These are phyloP conservation scores for Anolis sagrei DNA, from an alignment of 2,113 vertebrate genomes.

Conservation along the genomic window DNA sequence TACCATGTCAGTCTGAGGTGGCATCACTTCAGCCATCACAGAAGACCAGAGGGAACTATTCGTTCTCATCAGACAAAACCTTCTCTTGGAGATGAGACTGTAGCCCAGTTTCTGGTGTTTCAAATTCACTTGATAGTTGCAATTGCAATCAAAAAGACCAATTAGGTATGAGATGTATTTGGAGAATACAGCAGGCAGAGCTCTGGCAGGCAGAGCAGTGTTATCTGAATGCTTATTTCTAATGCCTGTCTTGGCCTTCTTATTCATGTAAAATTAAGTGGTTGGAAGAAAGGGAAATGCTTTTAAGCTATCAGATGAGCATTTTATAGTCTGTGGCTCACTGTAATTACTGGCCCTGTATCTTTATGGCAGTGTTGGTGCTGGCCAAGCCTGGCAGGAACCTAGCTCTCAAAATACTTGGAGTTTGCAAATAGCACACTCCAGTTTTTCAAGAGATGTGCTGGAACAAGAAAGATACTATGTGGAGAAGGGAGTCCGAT, in stretches of 20 bases:
- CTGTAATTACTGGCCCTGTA: neutral
- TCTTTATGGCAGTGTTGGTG: neutral
- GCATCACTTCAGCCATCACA: neutral
- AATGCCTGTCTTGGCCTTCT: neutral
- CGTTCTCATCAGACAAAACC: neutral
- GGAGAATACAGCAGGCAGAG: neutral
- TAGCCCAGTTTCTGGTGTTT: neutral
- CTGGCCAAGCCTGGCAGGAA: neutral
- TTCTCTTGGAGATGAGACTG: neutral
- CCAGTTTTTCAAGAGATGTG: constrained; percentile 2
- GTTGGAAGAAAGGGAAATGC: neutral
- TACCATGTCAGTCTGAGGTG: neutral
- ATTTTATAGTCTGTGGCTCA: neutral
- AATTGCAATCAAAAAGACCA: constrained; percentile 14
- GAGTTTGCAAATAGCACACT: constrained; percentile 7
- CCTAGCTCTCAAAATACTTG: neutral
- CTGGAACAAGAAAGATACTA: neutral
- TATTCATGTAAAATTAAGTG: neutral
- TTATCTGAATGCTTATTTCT: constrained; percentile 5
- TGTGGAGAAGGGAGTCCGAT: neutral
- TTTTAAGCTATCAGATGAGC: constrained; percentile 4
- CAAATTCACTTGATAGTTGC: neutral
- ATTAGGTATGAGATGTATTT: neutral
- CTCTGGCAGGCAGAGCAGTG: neutral
- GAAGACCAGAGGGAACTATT: neutral